Base-by-base conservation (phyloP, 2,113 vertebrate genomes). In the Opisthocomus hoazin region DNA sequence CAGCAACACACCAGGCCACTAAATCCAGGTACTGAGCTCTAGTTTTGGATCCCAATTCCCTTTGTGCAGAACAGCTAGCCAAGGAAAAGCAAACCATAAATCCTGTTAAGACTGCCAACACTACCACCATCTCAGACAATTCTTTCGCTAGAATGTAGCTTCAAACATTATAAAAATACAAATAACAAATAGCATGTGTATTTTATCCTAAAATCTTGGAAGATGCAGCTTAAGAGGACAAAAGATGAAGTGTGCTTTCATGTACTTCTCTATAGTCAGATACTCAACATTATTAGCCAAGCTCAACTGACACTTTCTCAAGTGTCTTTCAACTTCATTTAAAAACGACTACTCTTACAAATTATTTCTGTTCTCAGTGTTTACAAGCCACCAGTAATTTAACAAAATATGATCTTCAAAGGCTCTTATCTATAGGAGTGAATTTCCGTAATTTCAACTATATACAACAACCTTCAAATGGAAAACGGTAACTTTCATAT, bases 121-220 rank as follows among this genome's bases (percentile, higher is more conserved):
- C 26, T 5, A 54, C 20, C 32, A 48, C 9, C 11, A 53, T 10
- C 41, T 22, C 43, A 53, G 24, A 24, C 2, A 34, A 26, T 41
- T 43, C 19, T 14, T 57, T 30, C 51, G 27, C 24, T 27, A 21
- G 2, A 70, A 80, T 4, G 12, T 19, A 61, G 21, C 22, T 43
- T 11, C 7, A 46, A 70, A 11, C 36, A 16, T 45, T 21, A 15
- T 18, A 51, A 68, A 61, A 51, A 46, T 7, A 50, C 6, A 8
- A 56, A 19, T 15, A 20, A 43, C 27, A 57, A 43, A 13, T 2
- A 43, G 6, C 4, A 0, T 12, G 7, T 50, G 10, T 64, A 11
- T 30, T 37, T 43, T 11, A 82, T 23, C 24, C 30, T 19, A 23
- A 71, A 61, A 3, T 54, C 48, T 21, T 37, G 4, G 4, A 51